Base-by-base conservation (phyloP, 2,888 invertebrate species). In the Seira sanloemensis region DNA sequence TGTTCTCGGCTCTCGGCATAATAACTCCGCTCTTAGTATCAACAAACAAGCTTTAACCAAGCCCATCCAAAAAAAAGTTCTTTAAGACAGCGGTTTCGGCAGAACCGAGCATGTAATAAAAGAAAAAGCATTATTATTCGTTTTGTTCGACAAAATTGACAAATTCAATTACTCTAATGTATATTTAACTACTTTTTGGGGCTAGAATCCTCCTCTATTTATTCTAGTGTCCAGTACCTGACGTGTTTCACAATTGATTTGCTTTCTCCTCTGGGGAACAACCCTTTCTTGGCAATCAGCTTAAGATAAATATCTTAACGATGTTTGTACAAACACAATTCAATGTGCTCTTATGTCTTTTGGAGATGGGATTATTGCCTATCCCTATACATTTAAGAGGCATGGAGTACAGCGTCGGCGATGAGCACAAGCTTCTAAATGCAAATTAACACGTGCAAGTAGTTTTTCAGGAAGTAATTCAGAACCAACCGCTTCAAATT, bases 131-230 rank as follows among this genome's bases (percentile, higher is more conserved):
- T 69, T 69, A 75, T 74, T 65, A 69, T 71, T 76, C 67, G 74
- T n/a, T 69, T 74, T 65, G 82, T 66, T 19, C 66, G 68, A 46
- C 27, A 72, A 73, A 74, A 78, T 78, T 78, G 78, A 78, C 78
- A 84, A 84, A 84, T 84, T 84, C 84, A 84, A 84, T 84, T 84
- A 84, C 78, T 73, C 84, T 78, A 84, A 84, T 84, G 84, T 74
- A 84, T 84, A 78, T 84, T 84, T 84, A 78, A 83, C 83, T 77
- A 83, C 78, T 62, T 71, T 65, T 81, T 27, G 54, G 19, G 27
- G 19, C n/a, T 37, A 37, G 37, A 37, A 12, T 9, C 5, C 50
- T 62, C 27, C 62, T 37, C 74, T 80, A 50, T 75, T 19, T 46
- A 0, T 58, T 76, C 21, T 78, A 2, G 24, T 69, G 77, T 77